Evolutionary conservation across 2,113 vertebrate species (phyloP).

Genomic region (Procavia capensis): DNA sequence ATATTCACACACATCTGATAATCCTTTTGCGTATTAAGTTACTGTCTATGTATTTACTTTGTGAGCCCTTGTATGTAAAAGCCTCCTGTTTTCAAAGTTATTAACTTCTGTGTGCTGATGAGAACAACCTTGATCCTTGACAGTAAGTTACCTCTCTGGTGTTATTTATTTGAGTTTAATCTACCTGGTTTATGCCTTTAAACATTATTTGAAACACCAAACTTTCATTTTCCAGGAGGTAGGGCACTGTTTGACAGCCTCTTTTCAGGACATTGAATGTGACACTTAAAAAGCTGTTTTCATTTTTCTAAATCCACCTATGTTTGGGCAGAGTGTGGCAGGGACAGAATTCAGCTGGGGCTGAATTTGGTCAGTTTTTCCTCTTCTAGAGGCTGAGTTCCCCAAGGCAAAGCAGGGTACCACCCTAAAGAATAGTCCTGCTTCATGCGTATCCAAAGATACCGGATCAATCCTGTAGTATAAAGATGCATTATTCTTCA

Average conservation of each 20-base stretch:
- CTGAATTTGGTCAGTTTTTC: not conserved
- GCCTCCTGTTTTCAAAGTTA: no score
- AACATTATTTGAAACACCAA: not conserved
- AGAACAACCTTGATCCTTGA: not conserved
- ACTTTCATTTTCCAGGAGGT: not conserved
- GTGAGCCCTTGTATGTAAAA: not conserved
- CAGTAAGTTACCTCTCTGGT: not conserved
- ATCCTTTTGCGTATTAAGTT: not conserved
- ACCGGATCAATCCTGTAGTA: fast-evolving
- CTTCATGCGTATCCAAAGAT: fast-evolving
- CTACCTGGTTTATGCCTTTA: not conserved
- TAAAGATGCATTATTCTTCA: not conserved
- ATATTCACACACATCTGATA: not conserved
- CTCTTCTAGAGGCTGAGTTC: not conserved
- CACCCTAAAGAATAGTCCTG: not conserved
- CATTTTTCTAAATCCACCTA: not conserved
- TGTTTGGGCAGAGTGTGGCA: not conserved
- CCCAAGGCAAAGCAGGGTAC: not conserved
- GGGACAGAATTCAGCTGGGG: fast-evolving
- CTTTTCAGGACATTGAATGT: not conserved
- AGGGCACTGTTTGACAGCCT: not conserved
- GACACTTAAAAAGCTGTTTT: not conserved
- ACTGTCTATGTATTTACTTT: not conserved
- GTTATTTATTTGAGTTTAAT: not conserved
- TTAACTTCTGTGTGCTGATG: fast-evolving